Evolutionary conservation across 2,888 invertebrate species (phyloP), one percentile per base, ranked within the genome.

Genomic region (Cheilosia grossa): DNA sequence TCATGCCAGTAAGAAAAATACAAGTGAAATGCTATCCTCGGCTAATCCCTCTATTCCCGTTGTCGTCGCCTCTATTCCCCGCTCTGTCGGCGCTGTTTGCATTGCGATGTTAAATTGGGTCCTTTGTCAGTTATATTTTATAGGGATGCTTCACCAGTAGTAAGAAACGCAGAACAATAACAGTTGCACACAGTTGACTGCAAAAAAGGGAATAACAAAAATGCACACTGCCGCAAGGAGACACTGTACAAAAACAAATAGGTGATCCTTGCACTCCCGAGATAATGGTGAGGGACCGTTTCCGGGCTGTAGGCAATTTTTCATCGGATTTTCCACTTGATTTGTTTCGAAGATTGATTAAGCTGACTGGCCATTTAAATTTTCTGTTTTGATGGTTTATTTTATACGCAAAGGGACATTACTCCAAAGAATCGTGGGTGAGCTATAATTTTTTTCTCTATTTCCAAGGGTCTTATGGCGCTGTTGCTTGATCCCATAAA

Each of bases 81-180:
- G n/a, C 21, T n/a, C 51, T 4, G 13, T 17, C 44, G 44, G 44
- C 15, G 64, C 58, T 73, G 58, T 83, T 73, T 83, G 69, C 73
- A 58, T 69, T 79, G 82, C 79, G 42, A 83, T 79, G 79, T 51
- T 79, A 83, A 83, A 83, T 79, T 79, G 79, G 73, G 79, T 83
- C 73, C 73, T 83, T 79, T 83, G 79, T 79, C 82, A 83, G 79
- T 83, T 78, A 63, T 73, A 64, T 56, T 58, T 58, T 72, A 82
- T 69, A 74, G 58, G 73, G 67, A 72, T 67, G 63, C 42, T 77
- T 63, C 72, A 75, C 69, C 56, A 63, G 51, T 37, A 64, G n/a
- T 47, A 70, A 42, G 24, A 19, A 64, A 81, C 59, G 40, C 72
- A 72, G 54, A 56, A 79, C 56, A 79, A 82, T 82, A 49, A 70